Evolutionary conservation across 2,113 vertebrate genomes (phyloP).

Genomic region (Tupaia chinensis): DNA sequence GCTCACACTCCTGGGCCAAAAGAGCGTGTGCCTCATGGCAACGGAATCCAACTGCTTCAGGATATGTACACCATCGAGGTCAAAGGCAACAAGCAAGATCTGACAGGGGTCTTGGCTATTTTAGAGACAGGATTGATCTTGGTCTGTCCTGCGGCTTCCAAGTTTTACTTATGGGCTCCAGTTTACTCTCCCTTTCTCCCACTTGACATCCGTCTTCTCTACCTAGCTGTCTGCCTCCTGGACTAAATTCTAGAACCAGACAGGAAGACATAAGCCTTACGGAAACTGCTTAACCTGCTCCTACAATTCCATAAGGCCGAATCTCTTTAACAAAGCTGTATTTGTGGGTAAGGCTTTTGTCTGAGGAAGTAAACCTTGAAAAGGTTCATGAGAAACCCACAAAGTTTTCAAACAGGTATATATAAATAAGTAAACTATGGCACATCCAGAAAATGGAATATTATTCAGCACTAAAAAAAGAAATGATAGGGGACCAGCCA

Average conservation of each 20-base stretch:
- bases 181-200: not conserved
- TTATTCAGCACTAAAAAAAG: not conserved
- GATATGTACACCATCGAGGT: not conserved
- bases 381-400: not conserved
- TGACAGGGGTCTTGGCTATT: not conserved
- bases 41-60: not conserved
- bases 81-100: not conserved
- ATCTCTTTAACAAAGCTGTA: not conserved
- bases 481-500: too few relatives aligned
- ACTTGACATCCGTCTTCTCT: not conserved
- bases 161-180: not conserved
- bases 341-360: not conserved
- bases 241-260: conserved; percentile 48
- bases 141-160: not conserved
- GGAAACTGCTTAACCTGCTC: not conserved
- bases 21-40: not conserved
- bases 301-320: not conserved
- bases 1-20: not conserved
- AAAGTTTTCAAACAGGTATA: not conserved
- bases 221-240: not conserved
- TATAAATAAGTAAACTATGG: not conserved
- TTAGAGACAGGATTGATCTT: not conserved
- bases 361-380: not conserved
- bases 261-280: not conserved
- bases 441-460: not conserved